Conservation (phyloP, 1,140 invertebrate genomes). For the Scaptomyza pallida region DNA sequence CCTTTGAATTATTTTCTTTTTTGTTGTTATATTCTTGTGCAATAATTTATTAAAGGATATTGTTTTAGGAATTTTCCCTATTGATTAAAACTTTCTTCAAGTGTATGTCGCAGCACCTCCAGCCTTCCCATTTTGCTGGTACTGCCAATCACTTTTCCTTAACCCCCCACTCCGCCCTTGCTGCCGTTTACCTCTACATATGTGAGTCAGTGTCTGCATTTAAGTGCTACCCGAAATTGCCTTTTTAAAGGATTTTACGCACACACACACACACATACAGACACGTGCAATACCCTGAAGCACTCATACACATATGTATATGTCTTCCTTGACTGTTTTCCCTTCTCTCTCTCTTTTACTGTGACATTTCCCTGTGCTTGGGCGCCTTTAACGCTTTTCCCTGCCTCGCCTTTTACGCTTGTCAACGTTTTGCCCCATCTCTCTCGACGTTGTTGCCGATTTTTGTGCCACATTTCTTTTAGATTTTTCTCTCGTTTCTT, state of each 20-base stretch:
- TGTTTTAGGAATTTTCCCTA: too few species aligned
- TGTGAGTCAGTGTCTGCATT: slow-evolving; percentile 66
- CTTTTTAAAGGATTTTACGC: slow-evolving; percentile 80
- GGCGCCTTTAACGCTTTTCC: slow-evolving; percentile 25
- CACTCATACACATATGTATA: slow-evolving; percentile 40
- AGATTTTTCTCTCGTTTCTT: neutral
- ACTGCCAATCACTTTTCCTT: slow-evolving; percentile 41
- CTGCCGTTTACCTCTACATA: neutral
- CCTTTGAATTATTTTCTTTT: too few species aligned
- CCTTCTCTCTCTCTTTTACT: neutral
- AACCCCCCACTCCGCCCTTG: slow-evolving; percentile 34
- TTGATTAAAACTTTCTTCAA: neutral
- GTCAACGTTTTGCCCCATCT: slow-evolving; percentile 63
- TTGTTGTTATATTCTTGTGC: too few species aligned
- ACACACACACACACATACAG: slow-evolving; percentile 29
- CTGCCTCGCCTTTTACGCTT: slow-evolving; percentile 19
- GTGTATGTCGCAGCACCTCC: neutral
- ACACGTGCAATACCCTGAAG: slow-evolving; percentile 1
- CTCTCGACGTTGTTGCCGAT: slow-evolving; percentile 40
- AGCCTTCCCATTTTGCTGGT: slow-evolving; percentile 2
- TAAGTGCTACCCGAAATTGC: slow-evolving; percentile 80
- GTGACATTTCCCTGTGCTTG: slow-evolving; percentile 31
- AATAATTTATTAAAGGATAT: too few species aligned
- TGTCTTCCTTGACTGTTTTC: slow-evolving; percentile 37
- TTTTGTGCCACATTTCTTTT: slow-evolving; percentile 60